phyloP scores from a whole-genome alignment of 1,140 invertebrate species.

The Cydia strobilella region DNA sequence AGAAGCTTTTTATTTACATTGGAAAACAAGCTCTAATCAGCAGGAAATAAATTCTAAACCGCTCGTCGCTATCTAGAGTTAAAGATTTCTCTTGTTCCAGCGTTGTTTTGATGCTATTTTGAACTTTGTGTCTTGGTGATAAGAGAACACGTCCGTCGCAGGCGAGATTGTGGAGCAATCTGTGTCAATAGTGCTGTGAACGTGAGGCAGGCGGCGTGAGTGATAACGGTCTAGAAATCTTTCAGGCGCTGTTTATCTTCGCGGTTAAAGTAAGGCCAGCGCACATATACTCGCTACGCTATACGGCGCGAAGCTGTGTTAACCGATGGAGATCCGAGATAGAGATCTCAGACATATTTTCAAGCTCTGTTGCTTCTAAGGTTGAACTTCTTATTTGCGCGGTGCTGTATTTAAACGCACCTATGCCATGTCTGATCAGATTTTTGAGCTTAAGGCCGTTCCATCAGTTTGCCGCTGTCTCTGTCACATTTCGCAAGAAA shows the following conservation, averaged over 20 bases:
- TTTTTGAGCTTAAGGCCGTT: no score
- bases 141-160: slow-evolving; percentile 1
- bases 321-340: neutral
- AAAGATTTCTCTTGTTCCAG: neutral
- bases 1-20: neutral
- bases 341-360: no score
- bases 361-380: no score
- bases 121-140: neutral
- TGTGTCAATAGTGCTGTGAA: slow-evolving; percentile 22
- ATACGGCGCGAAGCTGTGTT: neutral
- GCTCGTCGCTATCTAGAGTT: neutral
- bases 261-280: neutral
- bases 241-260: neutral
- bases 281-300: no score
- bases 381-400: no score
- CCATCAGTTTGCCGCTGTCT: no score
- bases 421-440: no score
- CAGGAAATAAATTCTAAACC: neutral
- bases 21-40: neutral
- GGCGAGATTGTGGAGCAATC: slow-evolving; percentile 1
- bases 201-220: slow-evolving; percentile 14
- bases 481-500: no score
- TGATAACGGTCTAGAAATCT: neutral
- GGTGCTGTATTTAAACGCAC: no score
- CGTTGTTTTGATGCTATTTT: slow-evolving; percentile 6